Evolutionary conservation across 2,797 vertebrate genomes (phyloP).

Genomic region (Schizopygopsis pylzovi): DNA sequence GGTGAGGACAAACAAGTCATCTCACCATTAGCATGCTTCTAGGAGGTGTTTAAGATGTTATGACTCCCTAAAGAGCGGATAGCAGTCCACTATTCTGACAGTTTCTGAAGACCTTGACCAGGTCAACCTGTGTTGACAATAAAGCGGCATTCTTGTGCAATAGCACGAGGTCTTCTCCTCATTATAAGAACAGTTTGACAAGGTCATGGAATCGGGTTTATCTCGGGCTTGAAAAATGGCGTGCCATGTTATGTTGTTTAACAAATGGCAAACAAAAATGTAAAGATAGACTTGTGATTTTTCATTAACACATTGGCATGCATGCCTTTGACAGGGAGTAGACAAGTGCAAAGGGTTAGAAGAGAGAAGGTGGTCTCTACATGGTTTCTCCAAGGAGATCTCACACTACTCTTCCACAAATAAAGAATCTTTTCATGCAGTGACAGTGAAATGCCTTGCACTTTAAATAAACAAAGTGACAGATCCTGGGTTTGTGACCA

Average conservation of each 20-base stretch:
- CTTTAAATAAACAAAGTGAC: slow-evolving; percentile 35
- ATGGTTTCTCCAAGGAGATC: background rate
- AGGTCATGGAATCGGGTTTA: background rate
- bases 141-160: background rate
- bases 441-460: background rate
- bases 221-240: background rate
- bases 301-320: slow-evolving; percentile 31
- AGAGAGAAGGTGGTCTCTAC: background rate
- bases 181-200: slow-evolving; percentile 19
- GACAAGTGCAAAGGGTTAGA: slow-evolving; percentile 15
- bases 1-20: background rate
- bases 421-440: background rate
- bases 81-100: background rate
- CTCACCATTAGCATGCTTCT: slow-evolving; percentile 11
- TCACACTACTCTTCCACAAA: slow-evolving; percentile 1
- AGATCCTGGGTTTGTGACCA: slow-evolving; percentile 23
- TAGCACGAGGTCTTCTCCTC: background rate
- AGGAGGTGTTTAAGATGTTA: slow-evolving; percentile 11
- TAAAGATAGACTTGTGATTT: slow-evolving; percentile 40
- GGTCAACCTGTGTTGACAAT: background rate
- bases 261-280: background rate
- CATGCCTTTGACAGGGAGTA: slow-evolving; percentile 16
- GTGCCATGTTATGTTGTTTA: background rate
- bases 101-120: slow-evolving; percentile 4
- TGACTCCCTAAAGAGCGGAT: background rate